Evolutionary conservation across 2,888 invertebrate genomes (phyloP).

Genomic region (Bibio marci): DNA sequence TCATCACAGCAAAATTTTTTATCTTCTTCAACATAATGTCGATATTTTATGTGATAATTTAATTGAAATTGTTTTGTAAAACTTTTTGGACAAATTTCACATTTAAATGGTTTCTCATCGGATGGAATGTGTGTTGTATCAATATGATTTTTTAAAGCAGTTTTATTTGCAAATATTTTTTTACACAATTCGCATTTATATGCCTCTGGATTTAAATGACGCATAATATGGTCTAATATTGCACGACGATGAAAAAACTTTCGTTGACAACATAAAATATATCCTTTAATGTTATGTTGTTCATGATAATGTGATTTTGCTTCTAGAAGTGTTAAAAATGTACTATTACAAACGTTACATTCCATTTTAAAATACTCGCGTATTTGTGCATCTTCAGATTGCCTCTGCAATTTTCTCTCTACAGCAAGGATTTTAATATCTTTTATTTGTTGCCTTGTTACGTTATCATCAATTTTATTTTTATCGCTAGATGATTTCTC

Average conservation of each 20-base stretch:
- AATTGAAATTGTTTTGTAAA: conserved; percentile 25
- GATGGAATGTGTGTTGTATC: no score
- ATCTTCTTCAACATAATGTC: conserved; percentile 1
- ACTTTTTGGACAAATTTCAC: neutral
- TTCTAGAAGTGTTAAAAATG: conserved; percentile 19
- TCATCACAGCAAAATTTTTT: conserved; percentile 17
- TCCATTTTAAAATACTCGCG: conserved; percentile 21
- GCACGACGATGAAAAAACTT: conserved; percentile 23
- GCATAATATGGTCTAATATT: conserved; percentile 24
- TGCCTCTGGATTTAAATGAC: conserved; percentile 24
- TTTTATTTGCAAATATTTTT: conserved; percentile 12
- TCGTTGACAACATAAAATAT: conserved; percentile 23
- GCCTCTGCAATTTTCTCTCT: neutral
- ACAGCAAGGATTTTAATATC: neutral
- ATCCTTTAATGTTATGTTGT: conserved; percentile 20
- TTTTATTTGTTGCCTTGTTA: neutral
- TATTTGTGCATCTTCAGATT: conserved; percentile 17
- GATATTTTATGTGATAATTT: conserved; percentile 17
- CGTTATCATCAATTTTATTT: neutral
- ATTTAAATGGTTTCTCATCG: neutral
- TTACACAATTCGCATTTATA: conserved; percentile 26
- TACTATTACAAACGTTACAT: conserved; percentile 21
- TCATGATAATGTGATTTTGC: conserved; percentile 22
- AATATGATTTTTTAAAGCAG: no score
- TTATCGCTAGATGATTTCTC: neutral